Percentiles rank a stretch among this genome's conserved stretches.
Conservation (phyloP, 2,888 invertebrate species). For the Hesperia comma region DNA sequence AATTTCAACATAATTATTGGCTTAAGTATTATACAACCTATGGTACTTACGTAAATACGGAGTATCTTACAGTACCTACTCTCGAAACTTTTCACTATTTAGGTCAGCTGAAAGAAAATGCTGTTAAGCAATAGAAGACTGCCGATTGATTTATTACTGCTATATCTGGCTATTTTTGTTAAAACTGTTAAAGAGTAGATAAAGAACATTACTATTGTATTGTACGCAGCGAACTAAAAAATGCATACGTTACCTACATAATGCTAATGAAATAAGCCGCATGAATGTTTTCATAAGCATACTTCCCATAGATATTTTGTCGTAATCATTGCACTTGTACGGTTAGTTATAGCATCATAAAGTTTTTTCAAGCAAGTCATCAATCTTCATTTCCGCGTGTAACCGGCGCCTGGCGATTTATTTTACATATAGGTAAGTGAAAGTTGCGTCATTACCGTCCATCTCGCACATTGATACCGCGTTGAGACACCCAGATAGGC, state of each 20-base stretch:
- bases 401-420: slow-evolving; percentile 71
- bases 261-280: slow-evolving; percentile 1
- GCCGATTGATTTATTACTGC: too few species aligned
- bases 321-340: slow-evolving; percentile 24
- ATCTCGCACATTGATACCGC: slow-evolving; percentile 57
- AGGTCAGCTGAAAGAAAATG: too few species aligned
- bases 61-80: too few species aligned
- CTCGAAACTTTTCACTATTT: too few species aligned
- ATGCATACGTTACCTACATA: not conserved
- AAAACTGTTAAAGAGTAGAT: too few species aligned
- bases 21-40: too few species aligned
- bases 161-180: too few species aligned
- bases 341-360: slow-evolving; percentile 47
- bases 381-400: slow-evolving; percentile 78
- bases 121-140: too few species aligned
- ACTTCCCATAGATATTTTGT: slow-evolving; percentile 17
- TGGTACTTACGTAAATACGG: too few species aligned
- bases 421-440: slow-evolving; percentile 72
- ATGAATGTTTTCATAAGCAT: not conserved
- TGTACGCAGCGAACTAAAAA: too few species aligned
- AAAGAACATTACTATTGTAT: too few species aligned
- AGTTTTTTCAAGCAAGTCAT: slow-evolving; percentile 62
- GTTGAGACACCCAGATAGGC: slow-evolving; percentile 40
- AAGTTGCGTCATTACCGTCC: slow-evolving; percentile 72
- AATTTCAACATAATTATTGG: too few species aligned